These are phyloP conservation scores for Toxotes chatareus DNA, from an alignment of 2,113 vertebrate species.

Conservation along the genomic window DNA sequence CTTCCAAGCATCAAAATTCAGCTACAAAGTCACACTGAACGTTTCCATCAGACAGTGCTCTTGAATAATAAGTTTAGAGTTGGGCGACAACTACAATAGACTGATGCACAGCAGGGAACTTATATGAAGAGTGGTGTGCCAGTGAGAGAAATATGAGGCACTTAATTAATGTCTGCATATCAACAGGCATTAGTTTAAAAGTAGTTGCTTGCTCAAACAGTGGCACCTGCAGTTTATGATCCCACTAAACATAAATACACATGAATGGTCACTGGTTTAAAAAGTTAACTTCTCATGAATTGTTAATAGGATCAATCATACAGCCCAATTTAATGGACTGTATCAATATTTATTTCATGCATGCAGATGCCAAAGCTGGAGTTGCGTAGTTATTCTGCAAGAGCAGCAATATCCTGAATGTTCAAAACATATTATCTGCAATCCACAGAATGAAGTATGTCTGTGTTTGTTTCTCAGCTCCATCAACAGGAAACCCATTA, in stretches of 20 bases:
- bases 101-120: slow-evolving; percentile 16
- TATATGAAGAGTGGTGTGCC: slow-evolving; percentile 1
- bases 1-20: slow-evolving; percentile 23
- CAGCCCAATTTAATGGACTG: neutral
- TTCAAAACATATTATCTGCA: slow-evolving; percentile 39
- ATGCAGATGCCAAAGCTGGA: slow-evolving; percentile 21
- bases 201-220: slow-evolving; percentile 1
- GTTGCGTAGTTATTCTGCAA: slow-evolving; percentile 22
- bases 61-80: neutral
- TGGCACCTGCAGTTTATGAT: neutral
- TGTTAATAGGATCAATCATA: neutral
- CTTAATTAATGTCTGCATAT: slow-evolving; percentile 29
- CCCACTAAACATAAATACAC: neutral
- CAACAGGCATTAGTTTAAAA: neutral
- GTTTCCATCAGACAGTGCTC: slow-evolving; percentile 1
- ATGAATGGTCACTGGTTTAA: neutral
- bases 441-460: slow-evolving; percentile 17
- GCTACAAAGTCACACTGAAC: slow-evolving; percentile 10
- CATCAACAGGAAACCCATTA: slow-evolving; percentile 66
- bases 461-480: slow-evolving; percentile 25
- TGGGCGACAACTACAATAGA: neutral
- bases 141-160: neutral
- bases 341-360: slow-evolving; percentile 39
- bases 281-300: neutral
- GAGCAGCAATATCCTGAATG: slow-evolving; percentile 40